phyloP scores from a whole-genome alignment of 2,888 invertebrate genomes.

The Himalopsyche japonica region DNA sequence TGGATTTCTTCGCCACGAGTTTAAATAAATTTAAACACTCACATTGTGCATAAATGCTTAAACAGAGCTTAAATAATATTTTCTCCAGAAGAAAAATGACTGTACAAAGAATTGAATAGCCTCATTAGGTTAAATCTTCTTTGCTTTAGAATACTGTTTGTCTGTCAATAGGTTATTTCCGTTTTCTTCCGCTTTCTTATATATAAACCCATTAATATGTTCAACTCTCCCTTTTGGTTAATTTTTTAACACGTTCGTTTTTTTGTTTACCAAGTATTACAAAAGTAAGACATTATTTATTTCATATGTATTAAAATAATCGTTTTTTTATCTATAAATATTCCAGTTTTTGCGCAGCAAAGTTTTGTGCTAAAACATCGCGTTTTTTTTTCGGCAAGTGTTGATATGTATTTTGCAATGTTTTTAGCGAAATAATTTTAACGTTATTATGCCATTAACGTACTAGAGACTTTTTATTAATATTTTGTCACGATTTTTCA shows the following conservation, averaged over 20 bases:
- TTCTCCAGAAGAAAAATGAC: neutral
- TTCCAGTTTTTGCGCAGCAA: too few species aligned
- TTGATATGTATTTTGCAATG: too few species aligned
- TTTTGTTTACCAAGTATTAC: too few species aligned
- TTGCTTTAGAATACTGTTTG: neutral
- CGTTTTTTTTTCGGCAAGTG: too few species aligned
- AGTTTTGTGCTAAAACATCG: too few species aligned
- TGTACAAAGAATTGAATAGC: neutral
- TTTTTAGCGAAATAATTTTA: too few species aligned
- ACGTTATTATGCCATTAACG: too few species aligned
- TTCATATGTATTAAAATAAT: too few species aligned
- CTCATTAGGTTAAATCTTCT: neutral
- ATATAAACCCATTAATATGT: neutral
- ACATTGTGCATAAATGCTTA: neutral
- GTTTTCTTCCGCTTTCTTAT: neutral
- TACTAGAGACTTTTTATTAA: too few species aligned
- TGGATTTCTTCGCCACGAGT: neutral
- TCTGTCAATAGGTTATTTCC: neutral
- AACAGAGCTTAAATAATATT: neutral
- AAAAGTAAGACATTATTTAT: too few species aligned
- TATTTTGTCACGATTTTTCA: too few species aligned
- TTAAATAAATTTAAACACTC: neutral
- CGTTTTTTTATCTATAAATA: too few species aligned
- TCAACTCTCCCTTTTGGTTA: neutral
- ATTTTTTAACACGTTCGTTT: neutral